A percentile compares a stretch with the other conserved stretches of the same genome.
phyloP scores from a whole-genome alignment of 2,113 vertebrate genomes.

The Zapus hudsonius region DNA sequence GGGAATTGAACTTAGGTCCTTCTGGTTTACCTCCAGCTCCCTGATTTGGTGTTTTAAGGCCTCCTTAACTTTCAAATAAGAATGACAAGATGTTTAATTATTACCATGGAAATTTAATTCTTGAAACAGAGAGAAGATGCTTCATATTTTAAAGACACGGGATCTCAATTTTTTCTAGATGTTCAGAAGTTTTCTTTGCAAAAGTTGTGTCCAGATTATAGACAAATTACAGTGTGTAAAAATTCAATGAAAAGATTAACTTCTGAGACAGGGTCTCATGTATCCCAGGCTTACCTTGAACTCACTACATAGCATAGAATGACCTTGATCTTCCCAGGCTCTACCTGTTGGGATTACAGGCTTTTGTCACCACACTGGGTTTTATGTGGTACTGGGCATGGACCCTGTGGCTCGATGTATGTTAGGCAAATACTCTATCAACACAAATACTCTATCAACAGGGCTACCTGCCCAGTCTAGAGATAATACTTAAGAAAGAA shows the following conservation, averaged over 20 bases:
- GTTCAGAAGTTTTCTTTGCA: background rate
- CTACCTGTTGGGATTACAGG: background rate
- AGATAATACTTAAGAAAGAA: conserved; percentile 12
- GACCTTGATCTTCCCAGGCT: too few relatives aligned
- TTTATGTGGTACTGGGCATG: too few relatives aligned
- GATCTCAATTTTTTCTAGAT: background rate
- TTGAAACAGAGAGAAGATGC: background rate
- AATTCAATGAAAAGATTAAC: background rate
- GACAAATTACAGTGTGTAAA: background rate
- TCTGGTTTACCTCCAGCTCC: too few relatives aligned
- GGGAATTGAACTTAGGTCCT: too few relatives aligned
- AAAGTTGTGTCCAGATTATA: background rate
- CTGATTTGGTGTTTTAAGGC: conserved; percentile 2
- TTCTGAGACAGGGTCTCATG: too few relatives aligned
- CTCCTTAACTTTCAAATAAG: background rate
- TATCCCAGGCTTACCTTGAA: too few relatives aligned
- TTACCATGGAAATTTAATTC: background rate
- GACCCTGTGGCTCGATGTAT: too few relatives aligned
- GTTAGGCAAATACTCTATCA: too few relatives aligned
- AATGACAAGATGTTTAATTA: background rate
- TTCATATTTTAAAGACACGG: conserved; percentile 1
- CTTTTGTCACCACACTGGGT: background rate
- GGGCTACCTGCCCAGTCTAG: background rate
- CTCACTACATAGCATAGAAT: too few relatives aligned
- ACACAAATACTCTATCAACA: too few relatives aligned